Percentiles rank a stretch among this genome's conserved stretches.
Evolutionary conservation across 2,113 vertebrate genomes (phyloP).

Genomic region (Candoia aspera): DNA sequence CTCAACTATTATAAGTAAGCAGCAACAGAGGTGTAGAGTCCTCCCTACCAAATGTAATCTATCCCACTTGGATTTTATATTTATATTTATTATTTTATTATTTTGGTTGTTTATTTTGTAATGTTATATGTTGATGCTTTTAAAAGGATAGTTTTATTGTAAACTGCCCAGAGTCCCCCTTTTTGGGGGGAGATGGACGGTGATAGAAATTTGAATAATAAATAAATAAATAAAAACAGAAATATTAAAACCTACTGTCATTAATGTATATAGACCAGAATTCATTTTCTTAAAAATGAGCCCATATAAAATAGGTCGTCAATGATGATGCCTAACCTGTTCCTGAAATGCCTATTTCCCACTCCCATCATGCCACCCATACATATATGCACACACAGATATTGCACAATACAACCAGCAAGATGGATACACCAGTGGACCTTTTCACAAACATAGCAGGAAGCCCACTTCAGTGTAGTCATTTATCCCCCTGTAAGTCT

Average conservation of each 20-base stretch:
- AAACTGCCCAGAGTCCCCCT: too few species aligned
- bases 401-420: neutral
- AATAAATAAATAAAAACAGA: too few species aligned
- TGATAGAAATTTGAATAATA: too few species aligned
- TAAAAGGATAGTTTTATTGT: too few species aligned
- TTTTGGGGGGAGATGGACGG: too few species aligned
- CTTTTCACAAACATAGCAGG: neutral
- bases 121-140: too few species aligned
- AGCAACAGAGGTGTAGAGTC: too few species aligned
- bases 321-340: neutral
- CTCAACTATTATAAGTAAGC: neutral
- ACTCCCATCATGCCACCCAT: neutral
- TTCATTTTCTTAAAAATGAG: neutral
- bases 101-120: too few species aligned
- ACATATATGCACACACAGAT: neutral
- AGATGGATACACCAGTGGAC: neutral
- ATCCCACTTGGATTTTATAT: too few species aligned
- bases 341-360: neutral
- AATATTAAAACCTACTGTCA: neutral
- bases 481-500: neutral
- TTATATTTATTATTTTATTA: too few species aligned
- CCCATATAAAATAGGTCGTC: neutral
- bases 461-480: neutral
- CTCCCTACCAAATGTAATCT: too few species aligned
- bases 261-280: neutral